phyloP scores from a whole-genome alignment of 92 coral and sea anemone species.

The Heteractis magnifica region DNA sequence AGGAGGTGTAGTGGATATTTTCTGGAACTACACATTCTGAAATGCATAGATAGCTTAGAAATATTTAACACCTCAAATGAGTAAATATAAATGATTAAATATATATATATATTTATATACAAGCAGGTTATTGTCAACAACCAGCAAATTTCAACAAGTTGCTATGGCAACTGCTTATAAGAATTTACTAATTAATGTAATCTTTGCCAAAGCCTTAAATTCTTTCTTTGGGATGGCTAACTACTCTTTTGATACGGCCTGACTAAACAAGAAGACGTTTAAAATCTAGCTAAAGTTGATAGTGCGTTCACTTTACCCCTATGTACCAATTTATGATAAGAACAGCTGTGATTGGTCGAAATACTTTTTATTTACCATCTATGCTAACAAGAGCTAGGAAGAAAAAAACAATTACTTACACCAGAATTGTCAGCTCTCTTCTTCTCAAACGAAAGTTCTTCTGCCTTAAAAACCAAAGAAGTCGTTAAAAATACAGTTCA shows the following conservation, averaged over 20 bases:
- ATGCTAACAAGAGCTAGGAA: neutral
- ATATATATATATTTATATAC: neutral
- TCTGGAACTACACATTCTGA: too few species aligned
- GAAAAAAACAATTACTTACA: constrained; percentile 17
- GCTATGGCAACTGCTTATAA: constrained; percentile 6
- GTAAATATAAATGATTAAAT: neutral
- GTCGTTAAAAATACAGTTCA: neutral
- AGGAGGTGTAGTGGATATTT: too few species aligned
- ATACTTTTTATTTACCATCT: too few species aligned
- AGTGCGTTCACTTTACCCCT: neutral
- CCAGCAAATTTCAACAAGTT: constrained; percentile 11
- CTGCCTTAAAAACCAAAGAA: constrained; percentile 64
- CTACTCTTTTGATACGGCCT: too few species aligned
- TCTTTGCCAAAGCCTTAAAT: neutral
- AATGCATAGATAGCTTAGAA: neutral
- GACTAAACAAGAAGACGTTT: too few species aligned
- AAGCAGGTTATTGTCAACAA: neutral
- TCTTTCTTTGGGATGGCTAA: neutral
- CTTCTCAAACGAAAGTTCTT: constrained; percentile 74
- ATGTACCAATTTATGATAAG: neutral
- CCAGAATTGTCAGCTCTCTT: constrained; percentile 26
- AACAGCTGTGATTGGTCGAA: too few species aligned
- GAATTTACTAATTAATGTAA: neutral
- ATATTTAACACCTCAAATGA: neutral
- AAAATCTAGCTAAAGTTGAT: neutral